Conservation (phyloP, 37 sponge, comb jelly and placozoan genomes). For the Tethya wilhelma region DNA sequence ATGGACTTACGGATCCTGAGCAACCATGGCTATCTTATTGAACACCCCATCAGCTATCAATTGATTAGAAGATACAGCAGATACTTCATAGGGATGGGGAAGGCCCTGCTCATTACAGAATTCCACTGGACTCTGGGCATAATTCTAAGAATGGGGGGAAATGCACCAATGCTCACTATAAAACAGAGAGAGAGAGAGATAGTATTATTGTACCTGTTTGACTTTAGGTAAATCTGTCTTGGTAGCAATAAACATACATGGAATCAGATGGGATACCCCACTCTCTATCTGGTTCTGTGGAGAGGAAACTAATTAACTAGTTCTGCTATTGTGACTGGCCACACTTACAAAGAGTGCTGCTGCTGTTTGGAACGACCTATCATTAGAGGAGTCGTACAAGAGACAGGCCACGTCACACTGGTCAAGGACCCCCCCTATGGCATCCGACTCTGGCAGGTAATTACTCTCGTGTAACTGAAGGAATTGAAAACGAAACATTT, state of each 20-base stretch:
- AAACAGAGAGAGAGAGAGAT: not conserved
- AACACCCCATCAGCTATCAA: constrained; percentile 29
- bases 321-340: not conserved
- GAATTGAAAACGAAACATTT: not conserved
- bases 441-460: constrained; percentile 30
- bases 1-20: constrained; percentile 68
- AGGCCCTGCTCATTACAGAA: constrained; percentile 55
- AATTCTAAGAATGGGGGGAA: constrained; percentile 24
- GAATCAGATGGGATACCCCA: constrained; percentile 42
- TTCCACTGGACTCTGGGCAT: constrained; percentile 42
- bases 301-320: not conserved
- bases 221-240: constrained; percentile 71
- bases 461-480: constrained; percentile 72
- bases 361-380: constrained; percentile 64
- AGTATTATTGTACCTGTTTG: constrained; percentile 41
- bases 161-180: not conserved
- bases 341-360: constrained; percentile 66
- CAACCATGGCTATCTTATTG: constrained; percentile 43
- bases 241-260: constrained; percentile 82
- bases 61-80: constrained; percentile 3
- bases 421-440: constrained; percentile 42
- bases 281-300: constrained; percentile 58
- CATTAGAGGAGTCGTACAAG: constrained; percentile 73
- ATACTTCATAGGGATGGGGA: constrained; percentile 36
- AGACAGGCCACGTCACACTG: constrained; percentile 80